Evolutionary conservation across 2,888 invertebrate genomes (phyloP).

Genomic region (Disparrhopalites patrizii): DNA sequence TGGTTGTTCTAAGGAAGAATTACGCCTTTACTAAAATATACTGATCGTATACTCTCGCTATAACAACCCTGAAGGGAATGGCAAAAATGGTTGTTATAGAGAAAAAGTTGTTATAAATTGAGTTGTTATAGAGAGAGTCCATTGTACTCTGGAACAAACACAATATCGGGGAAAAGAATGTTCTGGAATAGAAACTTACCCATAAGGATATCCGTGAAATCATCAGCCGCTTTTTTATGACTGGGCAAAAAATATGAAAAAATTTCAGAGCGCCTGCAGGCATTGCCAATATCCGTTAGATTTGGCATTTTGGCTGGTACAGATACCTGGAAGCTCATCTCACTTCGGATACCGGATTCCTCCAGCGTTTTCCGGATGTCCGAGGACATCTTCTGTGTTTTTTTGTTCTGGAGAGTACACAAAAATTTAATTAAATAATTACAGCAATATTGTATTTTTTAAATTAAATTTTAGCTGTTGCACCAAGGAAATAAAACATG

Average conservation of each 20-base stretch:
- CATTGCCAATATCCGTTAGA: conserved; percentile 19
- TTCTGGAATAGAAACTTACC: too few species aligned
- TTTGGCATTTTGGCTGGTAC: conserved; percentile 22
- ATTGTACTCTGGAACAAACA: neutral
- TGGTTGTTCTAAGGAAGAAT: neutral
- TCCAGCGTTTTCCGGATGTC: neutral
- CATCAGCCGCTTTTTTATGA: conserved; percentile 33
- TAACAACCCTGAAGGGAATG: too few species aligned
- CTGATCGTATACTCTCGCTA: neutral
- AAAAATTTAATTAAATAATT: too few species aligned
- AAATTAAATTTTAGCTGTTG: too few species aligned
- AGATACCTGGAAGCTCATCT: neutral
- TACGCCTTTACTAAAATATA: neutral
- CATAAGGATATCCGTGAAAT: conserved; percentile 33
- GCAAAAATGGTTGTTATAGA: too few species aligned
- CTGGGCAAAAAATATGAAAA: conserved; percentile 41
- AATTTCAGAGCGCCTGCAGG: conserved; percentile 32
- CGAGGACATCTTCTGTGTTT: neutral
- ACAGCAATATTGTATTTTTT: too few species aligned
- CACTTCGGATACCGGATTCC: neutral
- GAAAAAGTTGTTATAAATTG: too few species aligned
- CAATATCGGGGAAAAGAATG: neutral
- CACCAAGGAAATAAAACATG: too few species aligned
- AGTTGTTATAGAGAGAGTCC: too few species aligned
- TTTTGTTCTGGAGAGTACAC: neutral